These are phyloP conservation scores for Elephas maximus DNA, from an alignment of 2,113 vertebrate genomes.

Conservation along the genomic window DNA sequence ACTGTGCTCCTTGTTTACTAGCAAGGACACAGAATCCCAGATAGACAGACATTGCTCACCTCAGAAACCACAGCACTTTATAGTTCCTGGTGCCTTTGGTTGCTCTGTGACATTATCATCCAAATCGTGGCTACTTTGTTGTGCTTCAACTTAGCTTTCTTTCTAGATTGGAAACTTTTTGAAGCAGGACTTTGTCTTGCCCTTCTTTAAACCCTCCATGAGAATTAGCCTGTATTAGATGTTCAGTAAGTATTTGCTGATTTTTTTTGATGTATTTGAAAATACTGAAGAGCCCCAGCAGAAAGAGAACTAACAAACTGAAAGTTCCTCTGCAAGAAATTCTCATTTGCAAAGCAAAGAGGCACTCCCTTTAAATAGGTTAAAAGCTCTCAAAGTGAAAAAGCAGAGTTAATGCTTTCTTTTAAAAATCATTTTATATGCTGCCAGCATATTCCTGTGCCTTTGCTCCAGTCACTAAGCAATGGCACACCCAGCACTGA, in stretches of 20 bases:
- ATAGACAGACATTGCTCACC: rapidly evolving
- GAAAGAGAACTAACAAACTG: background rate
- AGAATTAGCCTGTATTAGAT: background rate
- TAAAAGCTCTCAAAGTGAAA: rapidly evolving
- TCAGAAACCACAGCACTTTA: background rate
- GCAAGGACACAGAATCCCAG: background rate
- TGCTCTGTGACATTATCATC: background rate
- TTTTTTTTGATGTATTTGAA: background rate
- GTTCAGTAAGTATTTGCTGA: background rate
- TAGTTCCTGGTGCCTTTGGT: background rate
- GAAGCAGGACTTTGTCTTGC: too few relatives aligned
- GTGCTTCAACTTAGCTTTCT: background rate
- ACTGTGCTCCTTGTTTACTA: background rate
- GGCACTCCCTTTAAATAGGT: background rate
- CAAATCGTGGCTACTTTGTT: background rate
- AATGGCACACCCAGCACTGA: background rate
- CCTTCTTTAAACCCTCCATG: rapidly evolving
- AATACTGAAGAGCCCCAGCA: background rate
- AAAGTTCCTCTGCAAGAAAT: background rate
- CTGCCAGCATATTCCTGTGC: background rate
- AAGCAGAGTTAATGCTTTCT: background rate
- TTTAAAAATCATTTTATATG: background rate
- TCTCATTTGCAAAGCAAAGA: background rate
- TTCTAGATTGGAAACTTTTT: background rate
- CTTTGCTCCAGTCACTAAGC: background rate